Percentiles rank a stretch among this genome's conserved stretches.
Evolutionary conservation across 2,888 invertebrate species (phyloP).

Genomic region (Empis stercorea): DNA sequence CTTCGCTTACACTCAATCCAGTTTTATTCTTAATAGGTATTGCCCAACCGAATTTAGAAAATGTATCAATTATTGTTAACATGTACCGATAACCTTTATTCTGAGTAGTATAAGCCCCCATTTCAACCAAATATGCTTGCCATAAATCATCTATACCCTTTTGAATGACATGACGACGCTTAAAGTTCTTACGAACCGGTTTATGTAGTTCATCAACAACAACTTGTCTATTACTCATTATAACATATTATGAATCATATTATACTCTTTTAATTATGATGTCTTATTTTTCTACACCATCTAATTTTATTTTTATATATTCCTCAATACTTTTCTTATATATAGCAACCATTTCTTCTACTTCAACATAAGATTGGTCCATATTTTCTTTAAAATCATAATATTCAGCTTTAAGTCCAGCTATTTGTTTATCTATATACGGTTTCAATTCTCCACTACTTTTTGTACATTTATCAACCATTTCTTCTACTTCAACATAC

Average conservation of each 20-base stretch:
- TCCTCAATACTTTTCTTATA: too few species aligned
- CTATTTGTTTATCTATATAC: too few species aligned
- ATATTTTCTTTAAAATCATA: too few species aligned
- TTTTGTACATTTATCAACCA: too few species aligned
- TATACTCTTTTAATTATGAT: too few species aligned
- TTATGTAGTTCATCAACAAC: constrained; percentile 10
- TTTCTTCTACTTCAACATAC: too few species aligned
- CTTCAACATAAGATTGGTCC: too few species aligned
- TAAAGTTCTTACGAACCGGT: constrained; percentile 10
- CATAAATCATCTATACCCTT: constrained; percentile 13
- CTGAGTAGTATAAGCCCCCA: constrained; percentile 20
- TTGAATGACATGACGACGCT: constrained; percentile 8
- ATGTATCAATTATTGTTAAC: constrained; percentile 27
- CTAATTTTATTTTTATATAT: too few species aligned
- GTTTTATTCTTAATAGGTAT: not conserved
- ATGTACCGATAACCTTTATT: constrained; percentile 26
- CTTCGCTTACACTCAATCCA: not conserved
- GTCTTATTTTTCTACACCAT: too few species aligned
- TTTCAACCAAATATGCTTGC: constrained; percentile 19
- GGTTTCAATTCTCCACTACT: too few species aligned
- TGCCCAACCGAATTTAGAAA: not conserved
- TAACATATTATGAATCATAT: not conserved
- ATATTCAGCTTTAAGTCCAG: too few species aligned
- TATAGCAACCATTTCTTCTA: too few species aligned
- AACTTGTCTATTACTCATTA: not conserved